These are phyloP conservation scores for Alfaro cultratus DNA, from an alignment of 2,797 vertebrate species.

Conservation along the genomic window DNA sequence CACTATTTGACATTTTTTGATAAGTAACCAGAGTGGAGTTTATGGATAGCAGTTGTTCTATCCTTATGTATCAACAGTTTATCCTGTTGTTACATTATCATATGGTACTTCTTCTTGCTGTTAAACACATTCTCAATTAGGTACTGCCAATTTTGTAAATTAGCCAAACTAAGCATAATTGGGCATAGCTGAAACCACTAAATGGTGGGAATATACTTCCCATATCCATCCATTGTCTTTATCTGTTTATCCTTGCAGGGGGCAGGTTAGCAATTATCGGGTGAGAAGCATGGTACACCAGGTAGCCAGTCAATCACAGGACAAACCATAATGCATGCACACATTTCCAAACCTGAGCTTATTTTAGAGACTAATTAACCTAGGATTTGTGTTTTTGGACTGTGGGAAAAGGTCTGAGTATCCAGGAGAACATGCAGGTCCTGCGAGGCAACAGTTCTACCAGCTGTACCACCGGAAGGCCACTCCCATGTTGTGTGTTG, in stretches of 20 bases:
- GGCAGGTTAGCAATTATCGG: background rate
- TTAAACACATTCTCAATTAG: background rate
- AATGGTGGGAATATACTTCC: background rate
- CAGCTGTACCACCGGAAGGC: background rate
- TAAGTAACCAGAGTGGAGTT: background rate
- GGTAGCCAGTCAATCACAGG: background rate
- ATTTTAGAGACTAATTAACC: background rate
- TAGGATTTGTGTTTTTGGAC: background rate
- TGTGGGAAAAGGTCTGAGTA: too few species aligned
- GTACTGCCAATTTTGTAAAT: background rate
- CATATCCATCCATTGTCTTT: background rate
- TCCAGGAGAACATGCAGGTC: background rate
- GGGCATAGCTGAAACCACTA: background rate
- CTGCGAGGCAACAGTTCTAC: background rate
- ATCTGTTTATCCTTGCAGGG: background rate
- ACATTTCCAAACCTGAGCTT: background rate
- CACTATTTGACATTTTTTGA: background rate
- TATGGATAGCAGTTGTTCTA: background rate
- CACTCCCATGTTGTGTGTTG: background rate
- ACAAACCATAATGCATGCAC: background rate
- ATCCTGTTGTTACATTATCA: background rate
- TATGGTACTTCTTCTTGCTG: background rate
- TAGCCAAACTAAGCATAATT: background rate
- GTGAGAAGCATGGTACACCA: background rate
- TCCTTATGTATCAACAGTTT: background rate